Conservation (phyloP, 2,888 invertebrate species). For the Timema cristinae region DNA sequence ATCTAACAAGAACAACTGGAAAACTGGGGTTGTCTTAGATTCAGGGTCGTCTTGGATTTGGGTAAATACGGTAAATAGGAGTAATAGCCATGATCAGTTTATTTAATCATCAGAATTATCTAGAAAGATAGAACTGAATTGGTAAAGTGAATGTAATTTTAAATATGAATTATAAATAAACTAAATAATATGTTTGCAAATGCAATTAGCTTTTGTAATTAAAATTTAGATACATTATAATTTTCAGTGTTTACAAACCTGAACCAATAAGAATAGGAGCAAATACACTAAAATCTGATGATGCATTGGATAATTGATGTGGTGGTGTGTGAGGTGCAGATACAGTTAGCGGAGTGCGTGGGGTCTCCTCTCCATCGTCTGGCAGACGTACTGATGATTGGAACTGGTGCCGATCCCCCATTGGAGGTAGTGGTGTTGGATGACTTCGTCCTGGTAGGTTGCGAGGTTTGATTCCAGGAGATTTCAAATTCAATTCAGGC, state of each 20-base stretch:
- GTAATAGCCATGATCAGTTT: no score
- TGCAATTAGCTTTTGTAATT: no score
- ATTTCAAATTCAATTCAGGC: slow-evolving; percentile 82
- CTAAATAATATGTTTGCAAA: slow-evolving; percentile 38
- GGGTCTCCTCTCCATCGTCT: slow-evolving; percentile 43
- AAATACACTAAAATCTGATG: slow-evolving; percentile 48
- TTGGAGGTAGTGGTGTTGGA: slow-evolving; percentile 48
- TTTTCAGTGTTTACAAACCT: slow-evolving; percentile 23
- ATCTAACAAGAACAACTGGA: no score
- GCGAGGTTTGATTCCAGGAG: slow-evolving; percentile 81
- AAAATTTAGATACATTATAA: not conserved
- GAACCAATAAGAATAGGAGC: slow-evolving; percentile 47
- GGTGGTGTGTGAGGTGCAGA: slow-evolving; percentile 40
- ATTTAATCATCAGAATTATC: no score
- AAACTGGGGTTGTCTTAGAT: no score
- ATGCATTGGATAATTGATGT: slow-evolving; percentile 29
- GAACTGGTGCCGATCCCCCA: slow-evolving; percentile 43
- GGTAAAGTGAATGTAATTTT: not conserved
- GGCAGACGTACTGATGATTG: slow-evolving; percentile 37
- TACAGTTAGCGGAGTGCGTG: slow-evolving; percentile 48
- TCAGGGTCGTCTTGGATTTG: no score
- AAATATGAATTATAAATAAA: no score
- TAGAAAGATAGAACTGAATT: slow-evolving; percentile 16
- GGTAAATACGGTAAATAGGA: not conserved
- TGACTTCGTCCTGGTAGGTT: slow-evolving; percentile 47